Percentiles rank a stretch among this genome's conserved stretches.
Conservation (phyloP, 2,888 invertebrate genomes). For the Cecidostiba fungosa region DNA sequence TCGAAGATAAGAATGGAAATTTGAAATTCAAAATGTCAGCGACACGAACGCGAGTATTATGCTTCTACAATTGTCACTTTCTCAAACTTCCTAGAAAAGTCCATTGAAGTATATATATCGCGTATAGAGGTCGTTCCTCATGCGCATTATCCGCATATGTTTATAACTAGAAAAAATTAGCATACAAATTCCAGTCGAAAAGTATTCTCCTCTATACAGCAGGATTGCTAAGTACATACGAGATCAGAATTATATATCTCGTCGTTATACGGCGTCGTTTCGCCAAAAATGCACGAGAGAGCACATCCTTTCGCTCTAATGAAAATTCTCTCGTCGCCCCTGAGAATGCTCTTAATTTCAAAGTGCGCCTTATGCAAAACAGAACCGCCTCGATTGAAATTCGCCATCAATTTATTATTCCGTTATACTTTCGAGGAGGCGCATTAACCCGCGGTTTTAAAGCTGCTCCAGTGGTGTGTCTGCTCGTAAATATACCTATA, state of each 20-base stretch:
- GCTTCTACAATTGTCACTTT: neutral
- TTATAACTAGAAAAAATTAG: neutral
- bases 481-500: neutral
- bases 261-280: neutral
- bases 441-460: neutral
- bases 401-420: slow-evolving; percentile 12
- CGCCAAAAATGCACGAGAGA: neutral
- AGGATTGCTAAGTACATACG: neutral
- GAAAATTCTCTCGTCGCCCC: neutral
- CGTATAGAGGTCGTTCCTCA: neutral
- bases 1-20: neutral
- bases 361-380: neutral
- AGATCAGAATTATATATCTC: neutral
- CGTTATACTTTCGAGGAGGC: neutral
- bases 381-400: neutral
- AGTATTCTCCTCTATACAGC: neutral
- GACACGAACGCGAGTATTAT: neutral
- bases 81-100: neutral
- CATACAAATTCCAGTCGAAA: neutral
- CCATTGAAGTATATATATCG: neutral
- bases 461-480: too few species aligned
- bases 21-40: slow-evolving; percentile 1
- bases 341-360: neutral
- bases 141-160: too few species aligned
- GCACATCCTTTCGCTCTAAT: neutral